Evolutionary conservation across 2,888 invertebrate genomes (phyloP).

Genomic region (Stratiomys singularior): DNA sequence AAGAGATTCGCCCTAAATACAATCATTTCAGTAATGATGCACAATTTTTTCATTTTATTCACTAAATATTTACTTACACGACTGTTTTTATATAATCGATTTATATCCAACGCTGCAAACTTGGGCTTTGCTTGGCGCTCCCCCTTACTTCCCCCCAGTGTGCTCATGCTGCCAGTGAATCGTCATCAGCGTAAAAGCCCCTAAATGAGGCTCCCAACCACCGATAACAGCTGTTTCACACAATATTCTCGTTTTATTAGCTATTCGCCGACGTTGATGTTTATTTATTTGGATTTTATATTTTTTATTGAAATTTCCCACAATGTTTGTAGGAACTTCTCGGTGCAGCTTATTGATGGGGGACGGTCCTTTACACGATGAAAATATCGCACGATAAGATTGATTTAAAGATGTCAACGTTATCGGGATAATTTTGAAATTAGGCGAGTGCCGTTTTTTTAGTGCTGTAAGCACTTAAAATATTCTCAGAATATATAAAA

Average conservation of each 20-base stretch:
- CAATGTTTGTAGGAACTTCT: constrained; percentile 4
- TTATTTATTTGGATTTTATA: constrained; percentile 1
- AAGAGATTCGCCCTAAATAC: constrained; percentile 79
- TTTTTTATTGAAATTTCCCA: constrained; percentile 14
- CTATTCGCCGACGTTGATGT: background rate
- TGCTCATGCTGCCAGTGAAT: constrained; percentile 67
- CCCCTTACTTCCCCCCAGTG: constrained; percentile 68
- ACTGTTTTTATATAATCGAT: constrained; percentile 92
- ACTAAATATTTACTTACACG: constrained; percentile 71
- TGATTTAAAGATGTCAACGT: no score
- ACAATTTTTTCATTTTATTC: background rate
- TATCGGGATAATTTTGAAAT: no score
- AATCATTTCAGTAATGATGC: background rate
- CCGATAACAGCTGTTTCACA: constrained; percentile 43
- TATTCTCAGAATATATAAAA: no score
- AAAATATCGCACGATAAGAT: no score
- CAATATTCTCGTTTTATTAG: constrained; percentile 6
- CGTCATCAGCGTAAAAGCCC: constrained; percentile 67
- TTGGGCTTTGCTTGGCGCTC: constrained; percentile 80
- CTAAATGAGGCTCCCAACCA: constrained; percentile 58
- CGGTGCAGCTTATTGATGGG: background rate
- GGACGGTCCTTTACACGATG: no score
- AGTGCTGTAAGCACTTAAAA: no score
- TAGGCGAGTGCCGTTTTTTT: no score
- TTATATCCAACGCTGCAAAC: constrained; percentile 97